phyloP scores from a whole-genome alignment of 2,113 vertebrate genomes.

The Sclerurus mexicanus region DNA sequence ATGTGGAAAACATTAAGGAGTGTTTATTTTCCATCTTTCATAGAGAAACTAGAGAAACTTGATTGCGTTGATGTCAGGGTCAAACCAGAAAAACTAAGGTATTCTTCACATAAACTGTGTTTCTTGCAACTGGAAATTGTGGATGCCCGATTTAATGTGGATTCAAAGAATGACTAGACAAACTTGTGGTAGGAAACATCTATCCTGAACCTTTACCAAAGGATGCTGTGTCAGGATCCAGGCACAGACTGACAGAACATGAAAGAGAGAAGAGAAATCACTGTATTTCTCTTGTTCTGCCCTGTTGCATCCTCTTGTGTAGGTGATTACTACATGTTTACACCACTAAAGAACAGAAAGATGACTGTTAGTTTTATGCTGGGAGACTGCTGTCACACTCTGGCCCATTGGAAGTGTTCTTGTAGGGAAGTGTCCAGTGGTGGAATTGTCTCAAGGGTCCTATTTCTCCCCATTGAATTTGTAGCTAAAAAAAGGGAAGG shows the following conservation, averaged over 20 bases:
- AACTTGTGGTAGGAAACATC: neutral
- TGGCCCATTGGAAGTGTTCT: neutral
- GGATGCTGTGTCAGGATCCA: neutral
- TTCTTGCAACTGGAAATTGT: neutral
- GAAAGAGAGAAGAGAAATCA: neutral
- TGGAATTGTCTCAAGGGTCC: neutral
- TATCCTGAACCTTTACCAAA: neutral
- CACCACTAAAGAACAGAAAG: neutral
- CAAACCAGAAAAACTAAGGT: neutral
- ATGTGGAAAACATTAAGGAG: neutral
- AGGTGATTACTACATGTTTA: neutral
- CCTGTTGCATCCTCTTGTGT: neutral
- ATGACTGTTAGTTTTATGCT: neutral
- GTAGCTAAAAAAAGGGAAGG: neutral
- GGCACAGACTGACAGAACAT: neutral
- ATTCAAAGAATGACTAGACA: neutral
- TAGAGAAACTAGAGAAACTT: neutral
- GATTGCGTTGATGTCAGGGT: neutral
- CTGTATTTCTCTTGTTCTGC: neutral
- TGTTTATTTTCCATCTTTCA: neutral
- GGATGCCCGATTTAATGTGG: neutral
- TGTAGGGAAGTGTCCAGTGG: neutral
- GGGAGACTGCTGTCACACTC: neutral
- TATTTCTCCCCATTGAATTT: neutral
- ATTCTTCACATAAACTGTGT: neutral